Percentiles rank a stretch among this genome's conserved stretches.
Conservation (phyloP, 2,797 vertebrate species). For the Ctenopoma kingsleyae region DNA sequence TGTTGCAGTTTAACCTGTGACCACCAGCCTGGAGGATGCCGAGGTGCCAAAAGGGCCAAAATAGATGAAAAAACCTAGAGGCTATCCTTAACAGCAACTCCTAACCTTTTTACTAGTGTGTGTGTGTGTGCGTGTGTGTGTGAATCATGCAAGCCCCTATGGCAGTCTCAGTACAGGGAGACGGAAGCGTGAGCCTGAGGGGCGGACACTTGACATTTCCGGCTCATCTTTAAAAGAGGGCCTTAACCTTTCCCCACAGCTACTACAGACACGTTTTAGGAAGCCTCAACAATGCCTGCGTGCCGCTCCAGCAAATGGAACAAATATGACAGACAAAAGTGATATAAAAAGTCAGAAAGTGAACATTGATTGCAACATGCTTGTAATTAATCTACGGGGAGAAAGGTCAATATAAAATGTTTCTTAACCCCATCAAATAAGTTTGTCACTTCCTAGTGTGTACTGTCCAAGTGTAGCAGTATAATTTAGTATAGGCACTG, state of each 20-base stretch:
- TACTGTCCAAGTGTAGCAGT: background rate
- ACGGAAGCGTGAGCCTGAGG: constrained; percentile 71
- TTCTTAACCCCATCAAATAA: background rate
- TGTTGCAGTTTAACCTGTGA: constrained; percentile 62
- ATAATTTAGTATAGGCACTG: background rate
- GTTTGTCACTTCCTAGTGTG: background rate
- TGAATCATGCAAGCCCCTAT: constrained; percentile 56
- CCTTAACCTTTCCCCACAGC: constrained; percentile 81
- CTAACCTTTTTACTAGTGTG: constrained; percentile 70
- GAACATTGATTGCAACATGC: constrained; percentile 26
- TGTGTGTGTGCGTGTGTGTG: constrained; percentile 13
- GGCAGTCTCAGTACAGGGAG: constrained; percentile 66
- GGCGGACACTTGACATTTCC: constrained; percentile 84
- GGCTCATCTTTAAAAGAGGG: constrained; percentile 83
- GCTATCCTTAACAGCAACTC: constrained; percentile 68
- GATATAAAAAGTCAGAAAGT: constrained; percentile 45
- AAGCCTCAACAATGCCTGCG: constrained; percentile 54
- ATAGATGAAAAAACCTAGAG: constrained; percentile 68
- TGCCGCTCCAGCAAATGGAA: constrained; percentile 52
- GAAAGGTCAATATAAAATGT: constrained; percentile 1
- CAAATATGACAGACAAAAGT: constrained; percentile 6
- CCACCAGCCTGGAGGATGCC: constrained; percentile 43
- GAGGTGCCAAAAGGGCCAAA: constrained; percentile 57
- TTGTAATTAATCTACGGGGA: constrained; percentile 7
- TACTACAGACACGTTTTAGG: constrained; percentile 78